Evolutionary conservation across 2,797 vertebrate species (phyloP), one percentile per base, ranked within the genome.

Genomic region (Amblyopsis hoosieri): DNA sequence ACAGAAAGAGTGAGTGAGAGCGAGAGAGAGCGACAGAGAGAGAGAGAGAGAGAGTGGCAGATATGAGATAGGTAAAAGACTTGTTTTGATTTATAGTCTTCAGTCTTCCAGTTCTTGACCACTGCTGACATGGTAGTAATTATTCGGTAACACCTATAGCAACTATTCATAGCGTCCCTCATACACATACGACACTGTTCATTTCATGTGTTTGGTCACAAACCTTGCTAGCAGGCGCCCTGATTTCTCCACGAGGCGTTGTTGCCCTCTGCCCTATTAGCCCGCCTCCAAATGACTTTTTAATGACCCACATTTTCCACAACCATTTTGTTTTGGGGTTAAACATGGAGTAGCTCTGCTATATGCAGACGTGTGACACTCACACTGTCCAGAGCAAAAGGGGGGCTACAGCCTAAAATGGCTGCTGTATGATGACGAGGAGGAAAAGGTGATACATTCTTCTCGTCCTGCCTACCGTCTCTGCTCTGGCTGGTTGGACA

Each of bases 1-100:
- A 83, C 75, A 64, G 45, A 65, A 17, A 57, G 67, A 69, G 70
- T 73, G 75, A 67, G 66, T 51, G 19, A 72, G 48, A 70, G 62
- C 68, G 57, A 60, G 33, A 53, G 29, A 49, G 63, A 57, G 62
- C 55, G 57, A 53, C 48, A 59, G 49, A 47, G 55, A 14, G 47
- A 51, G 19, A 17, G 17, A 17, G 17, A 46, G 17, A 23, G 52
- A 49, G 31, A 61, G 51, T n/a, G 46, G 46, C 12, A 58, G 10
- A 59, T 19, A 37, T 23, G 61, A 65, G 46, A 57, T 10, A 51
- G 46, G 12, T 4, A 23, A 31, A n/a, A 37, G 7, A 37, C 7
- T 37, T 37, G 37, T 37, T 7, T 37, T 37, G 6, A 37, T 37
- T 9, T 37, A 37, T 37, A 7, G 37, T 37, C 37, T 7, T 23